Evolutionary conservation across 2,888 invertebrate genomes (phyloP).

Genomic region (Shargacucullia verbasci): DNA sequence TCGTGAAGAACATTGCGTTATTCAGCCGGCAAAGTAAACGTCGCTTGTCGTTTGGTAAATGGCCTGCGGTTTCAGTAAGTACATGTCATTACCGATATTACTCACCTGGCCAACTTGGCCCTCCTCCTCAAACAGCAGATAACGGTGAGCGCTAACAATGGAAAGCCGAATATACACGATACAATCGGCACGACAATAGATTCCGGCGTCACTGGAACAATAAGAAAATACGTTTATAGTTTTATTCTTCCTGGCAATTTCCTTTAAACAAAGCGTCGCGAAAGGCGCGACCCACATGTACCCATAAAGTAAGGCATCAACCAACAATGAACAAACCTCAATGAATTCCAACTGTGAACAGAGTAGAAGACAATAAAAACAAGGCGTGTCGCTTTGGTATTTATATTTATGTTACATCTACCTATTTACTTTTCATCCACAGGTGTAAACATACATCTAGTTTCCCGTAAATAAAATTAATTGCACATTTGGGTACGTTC

Average conservation of each 20-base stretch:
- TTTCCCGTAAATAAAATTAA: slow-evolving; percentile 19
- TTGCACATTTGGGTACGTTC: slow-evolving; percentile 9
- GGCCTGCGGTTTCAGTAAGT: slow-evolving; percentile 26
- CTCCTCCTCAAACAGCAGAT: slow-evolving; percentile 95
- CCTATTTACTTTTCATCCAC: slow-evolving; percentile 23
- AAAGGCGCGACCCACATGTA: slow-evolving; percentile 28
- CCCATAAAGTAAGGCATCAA: slow-evolving; percentile 47
- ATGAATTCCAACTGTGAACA: slow-evolving; percentile 29
- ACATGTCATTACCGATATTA: slow-evolving; percentile 28
- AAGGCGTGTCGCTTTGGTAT: slow-evolving; percentile 27
- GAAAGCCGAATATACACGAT: slow-evolving; percentile 96
- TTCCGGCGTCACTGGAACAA: slow-evolving; percentile 94
- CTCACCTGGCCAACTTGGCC: slow-evolving; percentile 93
- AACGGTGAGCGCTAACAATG: slow-evolving; percentile 94
- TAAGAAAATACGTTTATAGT: slow-evolving; percentile 35
- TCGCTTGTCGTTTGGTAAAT: slow-evolving; percentile 26
- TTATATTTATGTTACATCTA: slow-evolving; percentile 41
- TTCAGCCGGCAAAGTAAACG: slow-evolving; percentile 22
- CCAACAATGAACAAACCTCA: slow-evolving; percentile 36
- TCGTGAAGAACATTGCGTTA: slow-evolving; percentile 39
- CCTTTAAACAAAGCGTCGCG: slow-evolving; percentile 33
- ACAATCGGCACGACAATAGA: slow-evolving; percentile 96
- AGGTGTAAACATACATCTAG: slow-evolving; percentile 39
- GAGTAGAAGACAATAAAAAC: slow-evolving; percentile 38
- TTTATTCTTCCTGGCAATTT: slow-evolving; percentile 24